Evolutionary conservation across 2,888 invertebrate genomes (phyloP), one percentile per base, ranked within the genome.

Genomic region (Orthonychiurus folsomi): DNA sequence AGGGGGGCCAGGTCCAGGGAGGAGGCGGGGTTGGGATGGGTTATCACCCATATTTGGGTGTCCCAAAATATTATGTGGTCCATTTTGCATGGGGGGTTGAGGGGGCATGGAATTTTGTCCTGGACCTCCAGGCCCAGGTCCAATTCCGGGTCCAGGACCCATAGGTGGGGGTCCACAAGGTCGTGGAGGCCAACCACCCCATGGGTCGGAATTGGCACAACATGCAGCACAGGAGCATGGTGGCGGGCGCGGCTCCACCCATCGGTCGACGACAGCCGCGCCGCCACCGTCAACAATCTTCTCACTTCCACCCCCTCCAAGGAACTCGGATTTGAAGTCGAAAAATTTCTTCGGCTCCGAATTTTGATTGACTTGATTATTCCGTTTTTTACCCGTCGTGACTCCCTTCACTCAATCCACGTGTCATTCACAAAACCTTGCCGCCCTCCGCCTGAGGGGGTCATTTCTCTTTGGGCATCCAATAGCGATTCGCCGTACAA

Each of bases 201-300:
- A 69, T 56, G 74, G 70, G 59, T 75, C 75, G 69, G 74, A 73
- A 68, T 63, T 74, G 69, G 74, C 73, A 73, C 74, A 70, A 56
- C 71, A 70, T 18, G 72, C 71, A 21, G 71, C 69, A 65, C 70
- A 72, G 3, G 71, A 69, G 62, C 71, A 72, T 37, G 70, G 68
- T 23, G 70, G 71, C 61, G 71, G 74, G 73, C 75, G 73, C 73
- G 74, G 76, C 77, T 80, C 79, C 78, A 80, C 78, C 79, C 79
- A 79, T 78, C 79, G 79, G 78, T 80, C 80, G 73, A 76, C 75
- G 76, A 24, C 61, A 50, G 66, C 67, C 64, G 68, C 62, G 68
- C 73, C 72, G 66, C 72, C 71, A 67, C 70, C 72, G 55, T 68
- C 73, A 61, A 69, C 70, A 60, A 67, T 63, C 61, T 67, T 67